Evolutionary conservation across 2,888 invertebrate genomes (phyloP).

Genomic region (Disparrhopalites patrizii): DNA sequence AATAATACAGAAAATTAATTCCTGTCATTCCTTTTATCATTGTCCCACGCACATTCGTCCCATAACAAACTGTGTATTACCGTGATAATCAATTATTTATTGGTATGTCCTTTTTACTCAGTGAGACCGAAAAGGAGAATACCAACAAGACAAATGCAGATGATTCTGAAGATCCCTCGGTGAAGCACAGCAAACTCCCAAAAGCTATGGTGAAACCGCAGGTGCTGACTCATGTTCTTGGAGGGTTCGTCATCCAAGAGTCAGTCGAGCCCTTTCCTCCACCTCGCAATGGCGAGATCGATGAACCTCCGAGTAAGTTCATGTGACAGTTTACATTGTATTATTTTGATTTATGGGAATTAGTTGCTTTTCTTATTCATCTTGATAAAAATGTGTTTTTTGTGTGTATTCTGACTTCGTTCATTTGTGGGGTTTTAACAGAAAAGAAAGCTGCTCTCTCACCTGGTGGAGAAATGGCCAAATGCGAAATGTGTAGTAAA

Average conservation of each 20-base stretch:
- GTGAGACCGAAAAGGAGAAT: slow-evolving; percentile 48
- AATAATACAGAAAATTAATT: no score
- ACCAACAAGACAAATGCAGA: slow-evolving; percentile 34
- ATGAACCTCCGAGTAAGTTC: slow-evolving; percentile 74
- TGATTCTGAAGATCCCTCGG: slow-evolving; percentile 37
- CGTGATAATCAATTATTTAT: slow-evolving; percentile 2
- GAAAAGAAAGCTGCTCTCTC: slow-evolving; percentile 57
- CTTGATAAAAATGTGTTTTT: not conserved
- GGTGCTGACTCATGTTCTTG: slow-evolving; percentile 92
- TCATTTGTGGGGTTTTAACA: no score
- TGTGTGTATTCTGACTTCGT: not conserved
- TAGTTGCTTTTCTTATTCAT: not conserved
- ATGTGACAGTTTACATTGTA: not conserved
- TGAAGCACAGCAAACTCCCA: slow-evolving; percentile 57
- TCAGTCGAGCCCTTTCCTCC: slow-evolving; percentile 77
- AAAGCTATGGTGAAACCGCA: slow-evolving; percentile 94
- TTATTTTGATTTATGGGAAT: not conserved
- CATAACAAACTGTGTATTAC: not conserved
- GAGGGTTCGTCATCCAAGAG: slow-evolving; percentile 95
- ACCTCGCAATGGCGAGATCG: slow-evolving; percentile 58
- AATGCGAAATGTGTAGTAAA: slow-evolving; percentile 73
- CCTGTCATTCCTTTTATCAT: not conserved
- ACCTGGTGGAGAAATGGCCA: slow-evolving; percentile 55
- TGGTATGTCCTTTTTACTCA: slow-evolving; percentile 10
- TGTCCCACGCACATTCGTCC: not conserved